Base-by-base conservation (phyloP, 2,888 invertebrate species). In the Eupelmus urozonus region DNA sequence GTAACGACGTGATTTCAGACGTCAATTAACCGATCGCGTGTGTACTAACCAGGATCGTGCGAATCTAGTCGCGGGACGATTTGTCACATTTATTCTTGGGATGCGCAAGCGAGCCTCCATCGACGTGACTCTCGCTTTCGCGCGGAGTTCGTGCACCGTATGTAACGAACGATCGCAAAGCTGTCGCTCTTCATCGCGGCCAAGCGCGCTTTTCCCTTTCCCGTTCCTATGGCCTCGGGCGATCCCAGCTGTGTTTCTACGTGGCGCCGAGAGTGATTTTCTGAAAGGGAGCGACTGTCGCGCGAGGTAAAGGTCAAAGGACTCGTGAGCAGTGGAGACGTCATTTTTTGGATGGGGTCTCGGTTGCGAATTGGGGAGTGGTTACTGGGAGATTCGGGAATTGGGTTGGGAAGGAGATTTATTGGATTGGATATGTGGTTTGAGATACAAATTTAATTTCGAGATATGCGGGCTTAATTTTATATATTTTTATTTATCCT, bases 71-170 rank as follows among this genome's bases (percentile, higher is more conserved):
- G 76, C 78, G 73, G 63, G 49, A 77, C 80, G 73, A 84, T 84
- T 84, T 84, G 83, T 82, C 82, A 81, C 81, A 34, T 34, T 34
- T 34, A 34, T 9, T 34, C 34, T 34, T n/a, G 49, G 34, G n/a
- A n/a, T n/a, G 66, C 20, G 23, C 55, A 49, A 23, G 51, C 25
- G 42, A 60, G 53, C 13, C 18, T 60, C 18, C 34, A 16, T 40
- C 53, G 16, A 11, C 66, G 40, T 67, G 76, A 76, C 79, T 82
- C 81, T 84, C 82, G 79, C 84, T 84, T 84, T 84, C 83, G 83
- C 82, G 81, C 80, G 78, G 70, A n/a, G n/a, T n/a, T n/a, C n/a
- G 80, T 16, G n/a, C 49, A n/a, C 49, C n/a, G 11, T 49, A 49
- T 16, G 13, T 81, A 77, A 82, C 78, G 81, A 82, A 81, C 80